Base-by-base conservation (phyloP, 2,797 vertebrate genomes). In the Xenops minutus region DNA sequence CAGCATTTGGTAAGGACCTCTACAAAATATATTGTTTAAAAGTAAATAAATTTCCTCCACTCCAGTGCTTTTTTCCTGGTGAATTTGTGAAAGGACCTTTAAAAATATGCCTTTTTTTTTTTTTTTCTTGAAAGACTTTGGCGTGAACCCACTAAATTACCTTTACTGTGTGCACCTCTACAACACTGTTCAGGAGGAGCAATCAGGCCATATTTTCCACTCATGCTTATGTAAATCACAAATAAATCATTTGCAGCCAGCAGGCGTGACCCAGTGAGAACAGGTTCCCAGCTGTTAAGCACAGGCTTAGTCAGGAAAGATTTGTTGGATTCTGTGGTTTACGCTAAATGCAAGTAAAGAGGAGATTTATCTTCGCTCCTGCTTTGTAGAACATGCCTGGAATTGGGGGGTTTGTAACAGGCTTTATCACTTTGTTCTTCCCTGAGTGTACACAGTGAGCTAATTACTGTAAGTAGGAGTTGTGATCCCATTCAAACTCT, bases 191-290 rank as follows among this genome's bases (percentile, higher is more conserved):
- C 37, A 89, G 32, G 11, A 72, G 67, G 80, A 94, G 66, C 62
- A 77, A 78, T 72, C 89, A 82, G 76, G 82, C 87, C 66, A 12
- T 69, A 90, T 94, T 95, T 96, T 94, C 91, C 89, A 78, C 91
- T 96, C 91, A 34, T 21, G 32, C 48, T 78, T 76, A 92, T 41
- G 76, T 43, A 96, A 92, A 92, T 90, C 32, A 67, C 55, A 78
- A 62, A 93, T 96, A 94, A 93, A 96, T 94, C 92, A 91, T 92
- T 8, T 37, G 79, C 92, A 96, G 89, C 79, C 87, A 94, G 89
- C 92, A 88, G 87, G 87, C 7, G 0, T 72, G 64, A 92, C 85
- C 92, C 69, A 74, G 72, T 3, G 51, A 93, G 76, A 96, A 48
- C 64, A 85, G 63, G 52, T 67, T 85, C 81, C 88, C 89, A 92